These are phyloP conservation scores for Drosophila gaucha DNA, from an alignment of 2,888 invertebrate species.

Conservation along the genomic window DNA sequence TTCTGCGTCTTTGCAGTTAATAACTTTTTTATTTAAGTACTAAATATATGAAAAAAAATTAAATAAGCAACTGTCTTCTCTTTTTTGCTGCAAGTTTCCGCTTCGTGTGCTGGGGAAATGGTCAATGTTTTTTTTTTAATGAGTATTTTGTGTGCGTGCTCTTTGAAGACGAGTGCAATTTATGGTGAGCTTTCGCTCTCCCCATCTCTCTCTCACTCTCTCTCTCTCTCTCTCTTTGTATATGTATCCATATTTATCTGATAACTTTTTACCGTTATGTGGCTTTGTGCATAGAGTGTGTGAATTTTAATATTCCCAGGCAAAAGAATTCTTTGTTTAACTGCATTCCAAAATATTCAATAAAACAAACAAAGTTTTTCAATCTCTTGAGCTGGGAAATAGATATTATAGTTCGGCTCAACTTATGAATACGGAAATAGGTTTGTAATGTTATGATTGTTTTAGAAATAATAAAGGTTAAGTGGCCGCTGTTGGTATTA, in stretches of 20 bases:
- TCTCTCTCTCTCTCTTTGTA: not conserved
- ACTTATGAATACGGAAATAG: slow-evolving; percentile 11
- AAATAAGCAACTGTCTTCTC: slow-evolving; percentile 17
- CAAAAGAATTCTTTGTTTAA: slow-evolving; percentile 1
- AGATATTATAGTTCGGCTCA: not conserved
- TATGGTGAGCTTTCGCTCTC: slow-evolving; percentile 35
- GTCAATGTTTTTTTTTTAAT: slow-evolving; percentile 36
- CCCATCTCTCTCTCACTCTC: slow-evolving; percentile 9
- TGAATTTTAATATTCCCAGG: slow-evolving; percentile 34
- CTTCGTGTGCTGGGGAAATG: slow-evolving; percentile 34
- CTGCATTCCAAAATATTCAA: slow-evolving; percentile 18
- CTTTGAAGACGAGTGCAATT: slow-evolving; percentile 51
- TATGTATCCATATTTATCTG: not conserved
- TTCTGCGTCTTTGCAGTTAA: slow-evolving; percentile 39
- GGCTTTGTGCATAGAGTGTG: slow-evolving; percentile 8
- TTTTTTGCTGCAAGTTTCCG: slow-evolving; percentile 42
- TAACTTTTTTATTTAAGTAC: slow-evolving; percentile 38
- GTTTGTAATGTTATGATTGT: not conserved
- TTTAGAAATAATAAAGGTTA: slow-evolving; percentile 29
- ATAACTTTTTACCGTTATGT: slow-evolving; percentile 11
- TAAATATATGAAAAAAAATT: slow-evolving; percentile 31
- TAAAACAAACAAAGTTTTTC: not conserved
- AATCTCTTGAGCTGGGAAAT: not conserved
- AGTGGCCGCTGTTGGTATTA: too few relatives aligned
- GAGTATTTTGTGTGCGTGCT: slow-evolving; percentile 39